These are phyloP conservation scores for Atractosteus spatula DNA, from an alignment of 2,113 vertebrate genomes.

Conservation along the genomic window DNA sequence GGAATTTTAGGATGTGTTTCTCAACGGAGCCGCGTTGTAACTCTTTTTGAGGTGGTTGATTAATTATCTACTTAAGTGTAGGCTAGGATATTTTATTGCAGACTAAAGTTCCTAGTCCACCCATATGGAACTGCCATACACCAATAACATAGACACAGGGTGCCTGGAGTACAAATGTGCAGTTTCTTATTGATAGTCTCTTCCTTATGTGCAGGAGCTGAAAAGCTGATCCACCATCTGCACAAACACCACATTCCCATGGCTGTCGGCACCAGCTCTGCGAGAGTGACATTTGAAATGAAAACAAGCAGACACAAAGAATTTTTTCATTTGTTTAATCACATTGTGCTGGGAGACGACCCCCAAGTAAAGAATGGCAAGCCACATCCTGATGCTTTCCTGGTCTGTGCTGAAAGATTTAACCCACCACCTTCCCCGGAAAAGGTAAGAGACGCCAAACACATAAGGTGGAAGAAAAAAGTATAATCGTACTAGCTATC, in stretches of 20 bases:
- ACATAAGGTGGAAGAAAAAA: too few species aligned
- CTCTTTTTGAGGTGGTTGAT: too few species aligned
- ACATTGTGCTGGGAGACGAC: slow-evolving; percentile 85
- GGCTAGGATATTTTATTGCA: not conserved
- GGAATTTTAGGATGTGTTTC: too few species aligned
- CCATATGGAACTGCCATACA: not conserved
- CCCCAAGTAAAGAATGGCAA: slow-evolving; percentile 75
- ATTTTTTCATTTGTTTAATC: slow-evolving; percentile 77
- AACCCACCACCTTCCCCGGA: slow-evolving; percentile 57
- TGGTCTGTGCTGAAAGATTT: slow-evolving; percentile 81
- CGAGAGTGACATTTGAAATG: slow-evolving; percentile 55
- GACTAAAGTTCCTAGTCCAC: not conserved
- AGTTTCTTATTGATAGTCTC: slow-evolving; percentile 9
- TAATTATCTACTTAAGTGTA: not conserved
- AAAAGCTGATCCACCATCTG: slow-evolving; percentile 76
- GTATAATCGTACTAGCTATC: too few species aligned
- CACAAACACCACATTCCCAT: slow-evolving; percentile 68
- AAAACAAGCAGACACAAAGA: slow-evolving; percentile 76
- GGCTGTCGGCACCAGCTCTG: slow-evolving; percentile 83
- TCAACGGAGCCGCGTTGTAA: too few species aligned
- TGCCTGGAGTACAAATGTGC: slow-evolving; percentile 2
- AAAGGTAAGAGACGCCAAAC: slow-evolving; percentile 58
- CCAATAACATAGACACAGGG: not conserved
- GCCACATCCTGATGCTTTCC: slow-evolving; percentile 81
- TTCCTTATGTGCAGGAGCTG: slow-evolving; percentile 65